Conservation (phyloP, 2,888 invertebrate species). For the Ditula angustiorana region DNA sequence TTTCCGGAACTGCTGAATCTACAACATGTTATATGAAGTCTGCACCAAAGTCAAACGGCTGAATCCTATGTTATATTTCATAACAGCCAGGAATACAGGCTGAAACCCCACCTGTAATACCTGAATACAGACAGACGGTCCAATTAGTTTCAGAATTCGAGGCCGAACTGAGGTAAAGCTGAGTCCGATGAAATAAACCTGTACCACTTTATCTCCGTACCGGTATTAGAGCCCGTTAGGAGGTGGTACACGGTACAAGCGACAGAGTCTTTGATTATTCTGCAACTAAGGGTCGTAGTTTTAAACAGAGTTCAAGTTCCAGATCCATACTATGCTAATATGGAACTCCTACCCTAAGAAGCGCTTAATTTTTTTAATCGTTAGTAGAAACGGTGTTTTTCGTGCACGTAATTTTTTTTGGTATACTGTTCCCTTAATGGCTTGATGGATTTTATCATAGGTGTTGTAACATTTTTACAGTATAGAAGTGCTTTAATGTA, state of each 20-base stretch:
- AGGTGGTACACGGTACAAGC: constrained; percentile 53
- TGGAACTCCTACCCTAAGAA: background rate
- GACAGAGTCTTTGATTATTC: background rate
- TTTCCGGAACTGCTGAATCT: no score
- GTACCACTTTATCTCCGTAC: constrained; percentile 69
- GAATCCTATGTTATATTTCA: constrained; percentile 13
- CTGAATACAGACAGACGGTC: constrained; percentile 39
- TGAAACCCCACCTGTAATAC: constrained; percentile 29
- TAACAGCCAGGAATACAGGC: constrained; percentile 10
- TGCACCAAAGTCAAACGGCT: background rate
- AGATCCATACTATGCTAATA: no score
- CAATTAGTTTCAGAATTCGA: constrained; percentile 63
- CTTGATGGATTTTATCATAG: no score
- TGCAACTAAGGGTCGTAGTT: no score
- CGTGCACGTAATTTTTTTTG: no score
- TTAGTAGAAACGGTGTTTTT: no score
- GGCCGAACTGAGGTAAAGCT: constrained; percentile 52
- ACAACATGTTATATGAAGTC: no score
- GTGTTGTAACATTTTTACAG: no score
- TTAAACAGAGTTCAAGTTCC: no score
- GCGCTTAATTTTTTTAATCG: no score
- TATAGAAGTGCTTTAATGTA: no score
- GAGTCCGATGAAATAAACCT: constrained; percentile 71
- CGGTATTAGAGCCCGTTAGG: constrained; percentile 69
- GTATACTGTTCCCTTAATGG: no score